Evolutionary conservation across 2,888 invertebrate species (phyloP), one percentile per base, ranked within the genome.

Genomic region (Thera obeliscata): DNA sequence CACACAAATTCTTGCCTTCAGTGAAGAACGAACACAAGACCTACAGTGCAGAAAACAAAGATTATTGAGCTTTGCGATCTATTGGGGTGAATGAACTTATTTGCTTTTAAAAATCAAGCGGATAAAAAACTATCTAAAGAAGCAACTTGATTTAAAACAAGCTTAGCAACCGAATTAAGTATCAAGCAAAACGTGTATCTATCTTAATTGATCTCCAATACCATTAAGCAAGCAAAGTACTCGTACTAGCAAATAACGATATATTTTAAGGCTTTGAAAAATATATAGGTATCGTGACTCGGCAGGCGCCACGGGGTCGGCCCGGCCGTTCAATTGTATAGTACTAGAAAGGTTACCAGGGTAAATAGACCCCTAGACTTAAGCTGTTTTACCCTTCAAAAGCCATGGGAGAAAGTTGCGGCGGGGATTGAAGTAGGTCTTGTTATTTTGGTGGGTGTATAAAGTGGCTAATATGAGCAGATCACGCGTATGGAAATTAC

Each of bases 401-500:
- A 59, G 69, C 66, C 71, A 58, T 49, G 41, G 48, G 52, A 56
- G 66, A 66, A 71, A 75, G 64, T 58, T 58, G 11, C 52, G 70
- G 64, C 61, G 76, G 73, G 79, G 71, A 66, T 68, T 60, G 78
- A 71, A 56, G 67, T 48, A 75, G 86, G 41, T 80, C 85, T 71
- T 61, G 12, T 70, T 75, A 76, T 50, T 52, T 73, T 89, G 88
- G 91, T 86, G 84, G 81, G 81, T 82, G 79, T 84, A 84, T 85
- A 88, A 87, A 89, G 87, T 89, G 87, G 90, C 88, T 91, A 91
- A 92, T 92, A 89, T 87, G 89, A 89, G 83, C 87, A 84, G 87
- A 89, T 84, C 91, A 91, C 91, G 91, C 90, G 90, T 93, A 93
- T 91, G 93, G 90, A 93, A 93, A 93, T 93, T 91, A 90, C 90